A percentile compares a stretch with the other conserved stretches of the same genome.
Evolutionary conservation across 2,113 vertebrate species (phyloP).

Genomic region (Chaetodon auriga): DNA sequence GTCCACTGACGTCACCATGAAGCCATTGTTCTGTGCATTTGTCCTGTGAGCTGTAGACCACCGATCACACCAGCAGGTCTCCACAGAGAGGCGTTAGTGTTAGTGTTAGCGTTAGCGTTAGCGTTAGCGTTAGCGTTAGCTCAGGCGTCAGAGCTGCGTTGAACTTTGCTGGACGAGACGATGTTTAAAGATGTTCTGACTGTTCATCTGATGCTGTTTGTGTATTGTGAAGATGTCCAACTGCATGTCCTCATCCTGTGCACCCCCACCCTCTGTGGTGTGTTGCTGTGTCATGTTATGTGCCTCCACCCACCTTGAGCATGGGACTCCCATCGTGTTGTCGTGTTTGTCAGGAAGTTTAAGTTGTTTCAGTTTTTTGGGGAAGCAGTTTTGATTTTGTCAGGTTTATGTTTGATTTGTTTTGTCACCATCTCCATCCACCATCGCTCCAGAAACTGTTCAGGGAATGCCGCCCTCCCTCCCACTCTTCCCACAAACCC

Average conservation of each 20-base stretch:
- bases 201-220: conserved; percentile 32
- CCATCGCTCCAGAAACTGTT: conserved; percentile 58
- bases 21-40: conserved; percentile 5
- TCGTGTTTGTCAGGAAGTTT: conserved; percentile 61
- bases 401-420: conserved; percentile 18
- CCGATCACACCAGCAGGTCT: conserved; percentile 57
- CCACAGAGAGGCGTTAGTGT: too few species aligned
- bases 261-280: conserved; percentile 58
- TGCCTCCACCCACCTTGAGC: conserved; percentile 68
- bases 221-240: conserved; percentile 46
- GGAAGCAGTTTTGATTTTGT: conserved; percentile 56
- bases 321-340: conserved; percentile 71
- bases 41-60: conserved; percentile 38
- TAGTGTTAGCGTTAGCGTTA: too few species aligned
- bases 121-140: too few species aligned
- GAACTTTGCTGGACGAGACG: background rate
- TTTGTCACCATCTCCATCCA: conserved; percentile 66
- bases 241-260: conserved; percentile 80
- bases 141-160: too few species aligned
- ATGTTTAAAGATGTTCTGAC: conserved; percentile 1
- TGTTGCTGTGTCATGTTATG: conserved; percentile 62
- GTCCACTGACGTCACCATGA: conserved; percentile 23
- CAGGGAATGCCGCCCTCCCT: conserved; percentile 73
- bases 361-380: conserved; percentile 49
- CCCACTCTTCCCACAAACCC: conserved; percentile 39